Conservation (phyloP, 2,113 vertebrate species). For the Perca fluviatilis region DNA sequence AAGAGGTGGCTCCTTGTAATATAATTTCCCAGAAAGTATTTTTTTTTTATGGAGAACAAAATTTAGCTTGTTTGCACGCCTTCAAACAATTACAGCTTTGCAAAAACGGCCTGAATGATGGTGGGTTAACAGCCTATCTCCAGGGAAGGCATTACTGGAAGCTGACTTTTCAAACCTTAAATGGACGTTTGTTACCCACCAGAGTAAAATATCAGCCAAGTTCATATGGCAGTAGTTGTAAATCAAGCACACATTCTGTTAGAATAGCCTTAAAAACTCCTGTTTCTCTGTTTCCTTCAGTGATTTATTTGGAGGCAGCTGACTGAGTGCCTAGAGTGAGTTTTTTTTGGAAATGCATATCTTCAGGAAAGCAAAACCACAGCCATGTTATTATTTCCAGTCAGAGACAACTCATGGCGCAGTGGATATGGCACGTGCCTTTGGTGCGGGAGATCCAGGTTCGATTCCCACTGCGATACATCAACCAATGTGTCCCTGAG, state of each 20-base stretch:
- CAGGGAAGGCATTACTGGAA: not conserved
- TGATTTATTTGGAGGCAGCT: not conserved
- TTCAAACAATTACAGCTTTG: slow-evolving; percentile 23
- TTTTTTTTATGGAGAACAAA: slow-evolving; percentile 27
- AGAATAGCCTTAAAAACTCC: slow-evolving; percentile 12
- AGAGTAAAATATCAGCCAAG: slow-evolving; percentile 21
- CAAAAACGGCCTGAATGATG: slow-evolving; percentile 6
- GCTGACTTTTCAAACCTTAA: slow-evolving; percentile 22
- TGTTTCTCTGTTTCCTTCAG: not conserved
- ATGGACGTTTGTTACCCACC: slow-evolving; percentile 24
- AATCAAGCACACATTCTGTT: slow-evolving; percentile 13
- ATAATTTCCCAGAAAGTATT: slow-evolving; percentile 29
- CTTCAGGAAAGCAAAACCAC: not conserved
- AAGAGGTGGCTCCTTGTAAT: slow-evolving; percentile 30
- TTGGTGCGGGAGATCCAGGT: too few relatives aligned
- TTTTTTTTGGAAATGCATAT: not conserved
- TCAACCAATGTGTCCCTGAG: too few relatives aligned
- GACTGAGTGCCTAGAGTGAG: slow-evolving; percentile 12
- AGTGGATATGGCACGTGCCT: too few relatives aligned
- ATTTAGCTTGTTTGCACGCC: slow-evolving; percentile 49
- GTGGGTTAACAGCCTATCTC: slow-evolving; percentile 1
- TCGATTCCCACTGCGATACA: too few relatives aligned
- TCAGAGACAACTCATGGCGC: slow-evolving; percentile 11
- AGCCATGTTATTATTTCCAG: slow-evolving; percentile 14
- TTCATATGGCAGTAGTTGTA: not conserved